These are phyloP conservation scores for Pollenia amentaria DNA, from an alignment of 2,888 invertebrate genomes.

Conservation along the genomic window DNA sequence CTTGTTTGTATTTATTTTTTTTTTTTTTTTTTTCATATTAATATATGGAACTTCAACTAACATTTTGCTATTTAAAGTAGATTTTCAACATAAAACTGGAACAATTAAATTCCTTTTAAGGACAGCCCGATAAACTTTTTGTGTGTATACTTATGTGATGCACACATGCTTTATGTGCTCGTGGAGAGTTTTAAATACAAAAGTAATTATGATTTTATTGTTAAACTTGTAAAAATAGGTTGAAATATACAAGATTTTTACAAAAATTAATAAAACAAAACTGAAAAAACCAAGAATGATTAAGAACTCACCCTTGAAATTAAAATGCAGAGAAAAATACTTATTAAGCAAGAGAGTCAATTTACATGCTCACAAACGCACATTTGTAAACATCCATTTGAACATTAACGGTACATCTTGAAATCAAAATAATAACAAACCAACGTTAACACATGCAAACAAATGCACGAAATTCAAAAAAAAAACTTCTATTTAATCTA, in stretches of 20 bases:
- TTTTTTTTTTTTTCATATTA: neutral
- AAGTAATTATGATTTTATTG: constrained; percentile 35
- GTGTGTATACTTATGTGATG: neutral
- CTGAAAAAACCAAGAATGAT: constrained; percentile 39
- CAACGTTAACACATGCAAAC: constrained; percentile 41
- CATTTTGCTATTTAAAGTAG: too few species aligned
- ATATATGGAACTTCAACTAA: neutral
- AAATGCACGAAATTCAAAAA: constrained; percentile 33
- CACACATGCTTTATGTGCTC: neutral
- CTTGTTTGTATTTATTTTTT: too few species aligned
- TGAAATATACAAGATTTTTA: constrained; percentile 12
- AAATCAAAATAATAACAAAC: constrained; percentile 28
- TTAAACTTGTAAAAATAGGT: constrained; percentile 35
- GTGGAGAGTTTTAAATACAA: constrained; percentile 10
- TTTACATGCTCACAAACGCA: neutral
- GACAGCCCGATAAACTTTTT: neutral
- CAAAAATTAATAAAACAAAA: constrained; percentile 33
- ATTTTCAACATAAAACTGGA: constrained; percentile 23
- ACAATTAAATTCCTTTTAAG: constrained; percentile 40
- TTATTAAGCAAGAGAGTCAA: neutral
- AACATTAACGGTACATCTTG: constrained; percentile 45
- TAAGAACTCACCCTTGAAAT: constrained; percentile 64
- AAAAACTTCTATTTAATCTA: constrained; percentile 56
- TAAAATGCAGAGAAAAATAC: neutral
- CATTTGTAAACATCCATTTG: neutral